Percentiles rank a stretch among this genome's conserved stretches.
Conservation (phyloP, 2,113 vertebrate genomes). For the Nothocercus julius region DNA sequence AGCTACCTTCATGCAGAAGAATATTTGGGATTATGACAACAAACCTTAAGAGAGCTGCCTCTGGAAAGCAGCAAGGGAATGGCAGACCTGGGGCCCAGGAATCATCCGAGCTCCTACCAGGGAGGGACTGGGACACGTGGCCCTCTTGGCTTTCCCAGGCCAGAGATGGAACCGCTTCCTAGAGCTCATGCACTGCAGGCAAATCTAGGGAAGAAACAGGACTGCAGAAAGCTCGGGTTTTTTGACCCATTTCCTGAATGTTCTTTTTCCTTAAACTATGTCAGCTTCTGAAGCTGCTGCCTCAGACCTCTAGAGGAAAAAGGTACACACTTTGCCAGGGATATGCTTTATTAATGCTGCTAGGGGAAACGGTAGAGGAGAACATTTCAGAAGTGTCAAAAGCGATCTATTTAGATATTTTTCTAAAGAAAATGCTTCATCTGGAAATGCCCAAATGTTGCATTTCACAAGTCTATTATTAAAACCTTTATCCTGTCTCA, state of each 20-base stretch:
- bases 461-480: background rate
- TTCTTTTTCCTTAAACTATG: background rate
- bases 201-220: background rate
- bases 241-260: background rate
- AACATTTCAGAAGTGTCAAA: background rate
- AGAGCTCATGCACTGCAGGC: accelerated
- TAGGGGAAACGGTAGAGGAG: background rate
- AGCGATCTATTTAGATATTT: background rate
- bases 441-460: background rate
- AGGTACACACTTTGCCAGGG: background rate
- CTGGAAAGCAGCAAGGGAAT: accelerated
- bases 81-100: background rate
- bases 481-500: background rate
- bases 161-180: accelerated
- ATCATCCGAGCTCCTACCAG: background rate
- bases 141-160: accelerated
- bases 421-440: background rate
- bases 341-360: background rate
- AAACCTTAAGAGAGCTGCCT: background rate
- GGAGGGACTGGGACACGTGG: accelerated
- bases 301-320: background rate
- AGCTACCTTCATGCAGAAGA: accelerated
- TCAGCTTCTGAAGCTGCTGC: background rate
- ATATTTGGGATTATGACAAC: background rate
- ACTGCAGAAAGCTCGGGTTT: background rate